Evolutionary conservation across 2,888 invertebrate species (phyloP), one percentile per base, ranked within the genome.

Genomic region (Caenorhabditis sulstoni): DNA sequence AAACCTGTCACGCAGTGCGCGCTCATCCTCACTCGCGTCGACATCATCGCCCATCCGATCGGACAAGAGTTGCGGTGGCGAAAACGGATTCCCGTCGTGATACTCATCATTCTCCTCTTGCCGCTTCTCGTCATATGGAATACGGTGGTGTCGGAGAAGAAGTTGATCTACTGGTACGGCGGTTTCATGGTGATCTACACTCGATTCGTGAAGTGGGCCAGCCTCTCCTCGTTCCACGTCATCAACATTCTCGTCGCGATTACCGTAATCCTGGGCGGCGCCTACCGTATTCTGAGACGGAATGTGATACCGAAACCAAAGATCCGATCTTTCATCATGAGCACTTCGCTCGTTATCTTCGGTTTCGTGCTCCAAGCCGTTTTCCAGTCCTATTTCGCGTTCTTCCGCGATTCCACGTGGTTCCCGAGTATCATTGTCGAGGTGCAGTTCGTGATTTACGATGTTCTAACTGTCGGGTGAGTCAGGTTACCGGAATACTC

Each of bases 391-490:
- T 58, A 64, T 29, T 50, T 64, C n/a, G 73, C 64, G 3, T 20
- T 73, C 8, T 73, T 73, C 41, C 55, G 58, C 22, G 14, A 44
- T 29, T 8, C 18, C 3, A n/a, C 14, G 7, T 73, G 73, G 73
- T 73, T 64, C 14, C 73, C 73, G 18, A 41, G 9, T 29, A 14
- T n/a, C 5, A 0, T 73, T 1, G 47, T 73, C 18, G 64, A 73
- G 23, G n/a, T 11, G 3, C 64, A 73, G 35, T 73, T 73, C 16
- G 14, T 73, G 4, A 58, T 73, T 45, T 73, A 64, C 29, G 73
- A 73, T 52, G 29, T 73, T 5, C 16, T 73, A 20, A 73, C 73
- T 50, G 64, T 73, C 18, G 64, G 64, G 73, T 73, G 16, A 29
- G 29, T 29, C n/a, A n/a, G n/a, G n/a, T n/a, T n/a, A n/a, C n/a